Evolutionary conservation across 2,888 invertebrate species (phyloP), one percentile per base, ranked within the genome.

Genomic region (Tetramorium bicarinatum): DNA sequence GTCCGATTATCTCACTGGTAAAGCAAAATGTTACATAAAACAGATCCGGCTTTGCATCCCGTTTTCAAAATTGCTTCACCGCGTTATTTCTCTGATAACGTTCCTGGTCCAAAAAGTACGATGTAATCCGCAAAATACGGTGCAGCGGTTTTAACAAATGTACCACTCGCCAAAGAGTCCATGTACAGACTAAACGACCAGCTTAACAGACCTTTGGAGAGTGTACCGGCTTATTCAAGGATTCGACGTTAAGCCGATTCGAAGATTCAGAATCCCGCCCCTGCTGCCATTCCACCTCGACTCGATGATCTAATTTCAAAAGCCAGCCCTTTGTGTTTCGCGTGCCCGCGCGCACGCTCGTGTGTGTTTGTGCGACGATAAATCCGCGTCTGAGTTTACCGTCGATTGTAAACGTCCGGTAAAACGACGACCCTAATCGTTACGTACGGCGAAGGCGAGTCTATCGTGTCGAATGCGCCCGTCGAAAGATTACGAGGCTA

Each of bases 211-310:
- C 61, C 82, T 49, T 49, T 38, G 49, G 29, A 81, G 56, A 61
- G 81, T 21, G 52, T 47, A 15, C 64, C 83, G 72, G 87, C 86
- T 88, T 82, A 75, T 79, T 80, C 84, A 49, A 71, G 83, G 84
- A 82, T 82, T 88, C 77, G 82, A 59, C 66, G 82, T 44, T 85
- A 89, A 87, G 84, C 83, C 85, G 88, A 87, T 84, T 79, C 87
- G 49, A 80, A 82, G 87, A 88, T 82, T 87, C 84, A 82, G 62
- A 85, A 84, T 85, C 79, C 64, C 56, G 52, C 56, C 62, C 9
- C 84, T 82, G 77, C 80, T 41, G 38, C 64, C 41, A 15, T 54
- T 25, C 7, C 25, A 25, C 21, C 34, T 56, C 54, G 59, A 83
- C 52, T 77, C 80, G 76, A 82, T 81, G 59, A 84, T 86, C 88